A percentile compares a stretch with the other conserved stretches of the same genome.
These are phyloP conservation scores for Tenodera sinensis DNA, from an alignment of 2,888 invertebrate species.

Conservation along the genomic window DNA sequence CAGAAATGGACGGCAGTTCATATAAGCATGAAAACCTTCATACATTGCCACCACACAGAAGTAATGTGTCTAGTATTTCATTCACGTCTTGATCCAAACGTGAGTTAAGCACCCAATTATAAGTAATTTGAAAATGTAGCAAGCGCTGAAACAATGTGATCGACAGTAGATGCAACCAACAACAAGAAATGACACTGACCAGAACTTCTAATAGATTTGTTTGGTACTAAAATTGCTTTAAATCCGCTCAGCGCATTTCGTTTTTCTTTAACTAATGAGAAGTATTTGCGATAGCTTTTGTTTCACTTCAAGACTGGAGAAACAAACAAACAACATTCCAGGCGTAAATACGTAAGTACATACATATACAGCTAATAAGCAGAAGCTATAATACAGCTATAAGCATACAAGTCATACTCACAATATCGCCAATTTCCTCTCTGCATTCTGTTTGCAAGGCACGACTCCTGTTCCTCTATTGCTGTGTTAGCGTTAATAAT, in stretches of 20 bases:
- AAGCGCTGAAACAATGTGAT: no score
- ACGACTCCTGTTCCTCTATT: background rate
- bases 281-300: background rate
- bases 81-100: no score
- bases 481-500: background rate
- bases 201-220: background rate
- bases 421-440: background rate
- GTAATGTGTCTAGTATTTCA: no score
- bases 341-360: background rate
- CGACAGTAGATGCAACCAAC: no score
- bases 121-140: no score
- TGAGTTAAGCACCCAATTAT: no score
- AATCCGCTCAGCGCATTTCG: background rate
- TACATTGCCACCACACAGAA: background rate
- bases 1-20: background rate
- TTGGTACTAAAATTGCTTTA: background rate
- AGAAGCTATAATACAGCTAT: background rate
- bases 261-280: background rate
- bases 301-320: background rate
- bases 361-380: no score
- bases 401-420: background rate
- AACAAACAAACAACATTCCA: background rate
- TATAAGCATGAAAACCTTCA: background rate
- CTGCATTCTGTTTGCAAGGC: background rate
- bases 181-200: no score